Base-by-base conservation (phyloP, 2,797 vertebrate genomes). In the Centropyge bicolor region DNA sequence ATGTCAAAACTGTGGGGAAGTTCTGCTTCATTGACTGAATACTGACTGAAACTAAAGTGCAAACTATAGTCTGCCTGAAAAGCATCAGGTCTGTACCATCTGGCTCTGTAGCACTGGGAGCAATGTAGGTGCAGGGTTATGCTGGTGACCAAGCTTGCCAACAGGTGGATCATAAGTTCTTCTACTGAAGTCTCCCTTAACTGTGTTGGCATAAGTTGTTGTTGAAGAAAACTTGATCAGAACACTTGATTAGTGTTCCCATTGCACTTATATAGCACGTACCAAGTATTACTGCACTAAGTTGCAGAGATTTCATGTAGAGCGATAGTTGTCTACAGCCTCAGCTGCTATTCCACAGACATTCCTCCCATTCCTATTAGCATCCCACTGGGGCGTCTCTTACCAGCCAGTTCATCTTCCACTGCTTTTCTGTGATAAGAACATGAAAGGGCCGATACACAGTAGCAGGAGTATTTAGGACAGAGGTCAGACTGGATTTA, bases 281-380 rank as follows among this genome's bases (percentile, higher is more conserved):
- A 13, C 11, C 75, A 2, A 70, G 62, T 24, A 59, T 68, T 8
- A 6, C 36, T 64, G 22, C 43, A 54, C 54, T 63, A 36, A n/a
- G 40, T 38, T 70, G 43, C 40, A 49, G 62, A 70, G 20, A 64
- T 66, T 61, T 22, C 19, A 20, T 73, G 60, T 63, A 43, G 43
- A 61, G 41, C 41, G 45, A 65, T 22, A 82, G 49, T 17, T 49
- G 45, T 83, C 41, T 78, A 62, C 67, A 40, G 67, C 43, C 57
- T 82, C 72, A 81, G 88, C 84, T 87, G 86, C 81, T 87, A 10
- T 83, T 88, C 74, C 61, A 41, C 71, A 72, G 65, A 88, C 89
- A 94, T 94, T 94, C 90, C 82, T 94, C 75, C 81, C 90, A 92
- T 93, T 93, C 88, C 88, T 90, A 14, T 65, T 66, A 69, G 85